Percentiles rank a stretch among this genome's conserved stretches.
Conservation (phyloP, 1,140 invertebrate species). For the Drosophila miranda region DNA sequence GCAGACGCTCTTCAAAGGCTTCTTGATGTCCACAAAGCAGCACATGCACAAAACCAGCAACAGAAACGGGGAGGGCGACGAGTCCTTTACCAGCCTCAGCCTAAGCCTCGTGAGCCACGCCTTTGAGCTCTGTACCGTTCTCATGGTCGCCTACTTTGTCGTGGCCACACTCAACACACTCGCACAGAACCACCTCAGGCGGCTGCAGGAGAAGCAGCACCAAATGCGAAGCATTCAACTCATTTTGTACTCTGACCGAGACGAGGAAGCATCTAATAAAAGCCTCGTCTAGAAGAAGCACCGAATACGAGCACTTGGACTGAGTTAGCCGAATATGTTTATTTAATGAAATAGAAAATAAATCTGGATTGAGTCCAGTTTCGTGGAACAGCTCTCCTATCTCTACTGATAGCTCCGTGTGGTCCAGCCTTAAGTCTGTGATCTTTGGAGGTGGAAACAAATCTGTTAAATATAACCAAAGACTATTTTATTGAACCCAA, state of each 20-base stretch:
- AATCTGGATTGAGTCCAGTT: too few species aligned
- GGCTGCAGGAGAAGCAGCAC: slow-evolving; percentile 84
- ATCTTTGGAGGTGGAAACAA: too few species aligned
- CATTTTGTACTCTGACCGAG: neutral
- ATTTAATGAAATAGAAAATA: too few species aligned
- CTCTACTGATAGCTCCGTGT: too few species aligned
- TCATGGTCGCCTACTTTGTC: slow-evolving; percentile 97
- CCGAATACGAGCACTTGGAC: too few species aligned
- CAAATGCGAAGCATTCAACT: slow-evolving; percentile 5
- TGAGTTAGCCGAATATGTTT: too few species aligned
- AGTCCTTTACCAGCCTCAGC: slow-evolving; percentile 53
- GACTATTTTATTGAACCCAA: too few species aligned
- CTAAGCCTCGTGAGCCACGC: slow-evolving; percentile 89
- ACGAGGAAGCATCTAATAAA: slow-evolving; percentile 6
- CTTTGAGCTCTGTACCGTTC: slow-evolving; percentile 95
- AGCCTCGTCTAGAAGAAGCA: neutral
- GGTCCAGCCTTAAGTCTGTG: too few species aligned
- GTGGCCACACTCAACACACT: slow-evolving; percentile 97
- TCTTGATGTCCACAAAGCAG: slow-evolving; percentile 93
- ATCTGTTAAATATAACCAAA: too few species aligned
- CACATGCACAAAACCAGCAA: slow-evolving; percentile 87
- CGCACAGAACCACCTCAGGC: slow-evolving; percentile 95
- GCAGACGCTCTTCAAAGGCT: slow-evolving; percentile 92
- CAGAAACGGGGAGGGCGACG: neutral
- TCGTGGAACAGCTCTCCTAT: too few species aligned